phyloP scores from a whole-genome alignment of 2,797 vertebrate genomes.

The Trematomus bernacchii region DNA sequence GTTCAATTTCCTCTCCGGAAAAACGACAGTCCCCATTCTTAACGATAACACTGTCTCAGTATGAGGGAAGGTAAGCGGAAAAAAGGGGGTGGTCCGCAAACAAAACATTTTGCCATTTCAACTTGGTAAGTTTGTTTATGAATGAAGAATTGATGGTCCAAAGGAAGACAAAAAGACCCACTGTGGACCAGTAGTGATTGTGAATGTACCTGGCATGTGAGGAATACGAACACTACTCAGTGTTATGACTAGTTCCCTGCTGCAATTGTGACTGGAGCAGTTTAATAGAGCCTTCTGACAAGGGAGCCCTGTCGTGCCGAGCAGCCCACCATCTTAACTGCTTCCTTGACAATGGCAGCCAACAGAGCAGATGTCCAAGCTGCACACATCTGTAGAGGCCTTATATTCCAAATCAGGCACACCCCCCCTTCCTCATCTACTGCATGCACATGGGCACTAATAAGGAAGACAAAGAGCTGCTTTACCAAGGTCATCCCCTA shows the following conservation, averaged over 20 bases:
- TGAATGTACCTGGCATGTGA: slow-evolving; percentile 56
- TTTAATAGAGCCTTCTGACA: slow-evolving; percentile 71
- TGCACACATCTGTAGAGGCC: slow-evolving; percentile 79
- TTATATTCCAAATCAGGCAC: slow-evolving; percentile 57
- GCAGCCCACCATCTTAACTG: slow-evolving; percentile 82
- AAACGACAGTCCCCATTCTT: slow-evolving; percentile 42
- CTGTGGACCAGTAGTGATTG: slow-evolving; percentile 18
- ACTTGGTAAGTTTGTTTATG: slow-evolving; percentile 40
- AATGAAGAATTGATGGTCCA: slow-evolving; percentile 32
- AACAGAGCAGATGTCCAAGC: slow-evolving; percentile 79
- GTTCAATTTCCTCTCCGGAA: slow-evolving; percentile 72
- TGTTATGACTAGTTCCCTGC: slow-evolving; percentile 48
- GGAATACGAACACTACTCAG: slow-evolving; percentile 27
- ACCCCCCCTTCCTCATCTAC: slow-evolving; percentile 10
- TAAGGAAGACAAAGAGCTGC: slow-evolving; percentile 61
- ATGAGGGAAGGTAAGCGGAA: slow-evolving; percentile 14
- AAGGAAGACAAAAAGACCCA: not conserved
- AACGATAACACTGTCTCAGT: slow-evolving; percentile 45
- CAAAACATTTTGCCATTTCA: slow-evolving; percentile 20
- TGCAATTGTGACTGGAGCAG: slow-evolving; percentile 66
- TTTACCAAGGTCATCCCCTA: slow-evolving; percentile 61
- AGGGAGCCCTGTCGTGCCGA: slow-evolving; percentile 74
- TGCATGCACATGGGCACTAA: slow-evolving; percentile 49
- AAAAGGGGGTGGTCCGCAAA: not conserved
- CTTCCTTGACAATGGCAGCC: slow-evolving; percentile 79